Evolutionary conservation across 1,140 invertebrate genomes (phyloP), one percentile per base, ranked within the genome.

Genomic region (Rhagoletis zephyria): DNA sequence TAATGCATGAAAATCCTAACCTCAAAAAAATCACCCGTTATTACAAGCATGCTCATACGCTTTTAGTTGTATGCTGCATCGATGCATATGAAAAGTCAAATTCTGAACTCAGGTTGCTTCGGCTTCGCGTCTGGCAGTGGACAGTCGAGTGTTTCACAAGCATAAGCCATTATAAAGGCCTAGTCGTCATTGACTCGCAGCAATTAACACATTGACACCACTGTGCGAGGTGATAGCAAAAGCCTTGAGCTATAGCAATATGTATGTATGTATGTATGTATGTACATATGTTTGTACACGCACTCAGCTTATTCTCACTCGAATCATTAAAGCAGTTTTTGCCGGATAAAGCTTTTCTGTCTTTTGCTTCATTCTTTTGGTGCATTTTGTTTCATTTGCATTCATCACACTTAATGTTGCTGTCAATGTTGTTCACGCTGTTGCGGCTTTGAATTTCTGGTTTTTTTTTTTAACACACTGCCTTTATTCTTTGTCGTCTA

Each of bases 141-240:
- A 3, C 74, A 19, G 48, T 7, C 5, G 61, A 14, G 4, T 81
- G 45, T 30, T 81, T 7, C 48, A 59, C 10, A 59, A 30, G n/a
- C n/a, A n/a, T 9, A n/a, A 14, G 51, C 2, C 7, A 51, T 81
- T 10, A 81, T 56, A 42, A 67, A 56, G 10, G 74, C 74, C 9
- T 56, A 1, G n/a, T 56, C 74, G 74, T 56, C 74, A 81, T 81
- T 81, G 74, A 81, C 45, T 81, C 9, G 5, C 4, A 59, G 74
- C 74, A 81, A 81, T 81, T 81, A 81, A 81, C 74, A 42, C 74
- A 81, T 81, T 81, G 74, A 56, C 74, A 56, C 48, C 9, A 51
- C 3, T 10, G 16, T 16, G 48, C 51, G 30, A 81, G 48, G 74
- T 16, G 42, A 56, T 7, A 16, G 16, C 74, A 81, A 81, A 74